Evolutionary conservation across 2,888 invertebrate species (phyloP).

Genomic region (Lucinisca nassula): DNA sequence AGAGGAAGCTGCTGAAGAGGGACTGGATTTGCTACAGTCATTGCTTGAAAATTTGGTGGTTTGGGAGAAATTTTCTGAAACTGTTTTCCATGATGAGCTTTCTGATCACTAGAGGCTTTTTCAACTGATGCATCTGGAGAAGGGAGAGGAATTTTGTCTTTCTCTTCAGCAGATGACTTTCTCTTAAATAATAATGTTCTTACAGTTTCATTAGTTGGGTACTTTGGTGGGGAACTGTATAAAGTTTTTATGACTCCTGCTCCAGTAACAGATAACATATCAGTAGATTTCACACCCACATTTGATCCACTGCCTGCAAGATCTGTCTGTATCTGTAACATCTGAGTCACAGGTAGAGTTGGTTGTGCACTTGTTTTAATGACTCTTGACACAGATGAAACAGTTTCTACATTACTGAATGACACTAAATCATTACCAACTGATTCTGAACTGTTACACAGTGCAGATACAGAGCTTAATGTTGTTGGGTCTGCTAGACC

Average conservation of each 20-base stretch:
- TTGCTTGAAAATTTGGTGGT: neutral
- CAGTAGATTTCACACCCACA: neutral
- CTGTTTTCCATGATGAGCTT: neutral
- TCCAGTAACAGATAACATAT: neutral
- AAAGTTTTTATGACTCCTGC: neutral
- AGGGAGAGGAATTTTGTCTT: neutral
- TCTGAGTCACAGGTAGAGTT: neutral
- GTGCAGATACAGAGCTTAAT: neutral
- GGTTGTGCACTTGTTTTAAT: neutral
- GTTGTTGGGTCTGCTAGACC: neutral
- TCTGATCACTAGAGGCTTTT: neutral
- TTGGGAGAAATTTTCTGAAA: constrained; percentile 3
- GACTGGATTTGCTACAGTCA: neutral
- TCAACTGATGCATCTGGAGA: neutral
- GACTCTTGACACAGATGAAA: neutral
- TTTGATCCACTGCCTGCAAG: neutral
- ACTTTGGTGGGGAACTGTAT: constrained; percentile 70
- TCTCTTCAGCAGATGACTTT: constrained; percentile 61
- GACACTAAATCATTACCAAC: neutral
- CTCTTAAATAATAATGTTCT: constrained; percentile 83
- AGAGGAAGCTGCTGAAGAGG: neutral
- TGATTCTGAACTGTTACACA: neutral
- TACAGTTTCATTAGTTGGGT: constrained; percentile 85
- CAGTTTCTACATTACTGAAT: neutral
- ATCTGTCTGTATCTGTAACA: neutral